A percentile compares a stretch with the other conserved stretches of the same genome.
These are phyloP conservation scores for Chaetodon auriga DNA, from an alignment of 2,113 vertebrate species.

Conservation along the genomic window DNA sequence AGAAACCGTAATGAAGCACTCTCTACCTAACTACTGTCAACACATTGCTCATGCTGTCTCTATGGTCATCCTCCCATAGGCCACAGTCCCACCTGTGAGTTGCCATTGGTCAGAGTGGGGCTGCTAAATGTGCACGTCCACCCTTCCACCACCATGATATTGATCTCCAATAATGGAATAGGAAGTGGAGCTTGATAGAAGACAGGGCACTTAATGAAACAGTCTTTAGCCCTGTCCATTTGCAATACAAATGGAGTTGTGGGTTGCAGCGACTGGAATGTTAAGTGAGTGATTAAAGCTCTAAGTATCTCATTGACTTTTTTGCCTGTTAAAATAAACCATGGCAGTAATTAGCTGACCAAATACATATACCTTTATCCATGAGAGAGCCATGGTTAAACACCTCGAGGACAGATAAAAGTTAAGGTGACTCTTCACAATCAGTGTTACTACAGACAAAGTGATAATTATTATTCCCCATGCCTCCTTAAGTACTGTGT, in stretches of 20 bases:
- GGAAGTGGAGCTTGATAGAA: conserved; percentile 59
- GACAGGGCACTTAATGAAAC: conserved; percentile 62
- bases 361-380: conserved; percentile 17
- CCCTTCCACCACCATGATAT: conserved; percentile 43
- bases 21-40: conserved; percentile 49
- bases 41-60: conserved; percentile 59
- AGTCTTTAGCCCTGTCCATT: conserved; percentile 54
- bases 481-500: background rate
- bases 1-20: conserved; percentile 48
- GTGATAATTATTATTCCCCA: background rate
- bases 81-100: background rate
- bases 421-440: background rate
- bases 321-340: conserved; percentile 46
- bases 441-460: background rate
- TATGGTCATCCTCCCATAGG: conserved; percentile 17
- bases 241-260: conserved; percentile 54
- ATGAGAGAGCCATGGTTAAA: conserved; percentile 2
- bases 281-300: conserved; percentile 65
- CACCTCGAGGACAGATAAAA: conserved; percentile 4
- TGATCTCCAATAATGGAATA: conserved; percentile 74
- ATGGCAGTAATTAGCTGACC: conserved; percentile 20
- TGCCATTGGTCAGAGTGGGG: conserved; percentile 18
- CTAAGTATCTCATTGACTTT: conserved; percentile 56
- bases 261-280: conserved; percentile 32
- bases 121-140: conserved; percentile 45